These are phyloP conservation scores for Oreotragus oreotragus DNA, from an alignment of 2,113 vertebrate species.

Conservation along the genomic window DNA sequence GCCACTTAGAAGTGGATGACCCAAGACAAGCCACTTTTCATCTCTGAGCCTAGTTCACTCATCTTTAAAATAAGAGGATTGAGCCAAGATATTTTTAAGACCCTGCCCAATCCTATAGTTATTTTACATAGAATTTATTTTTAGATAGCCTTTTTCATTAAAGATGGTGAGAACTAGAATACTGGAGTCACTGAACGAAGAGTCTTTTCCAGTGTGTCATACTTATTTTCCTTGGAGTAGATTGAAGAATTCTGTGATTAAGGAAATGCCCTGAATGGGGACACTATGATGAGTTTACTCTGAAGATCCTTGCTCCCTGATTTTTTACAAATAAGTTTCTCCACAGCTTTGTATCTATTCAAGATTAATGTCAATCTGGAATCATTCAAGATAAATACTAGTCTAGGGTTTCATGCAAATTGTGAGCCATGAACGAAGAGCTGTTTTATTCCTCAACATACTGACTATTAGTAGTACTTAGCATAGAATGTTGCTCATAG, in stretches of 20 bases:
- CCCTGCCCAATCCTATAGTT: neutral
- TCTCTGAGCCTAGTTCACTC: neutral
- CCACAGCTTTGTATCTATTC: neutral
- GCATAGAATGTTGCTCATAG: neutral
- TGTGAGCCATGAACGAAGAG: neutral
- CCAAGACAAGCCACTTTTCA: neutral
- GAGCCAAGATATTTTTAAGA: neutral
- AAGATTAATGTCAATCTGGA: neutral
- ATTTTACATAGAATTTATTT: neutral
- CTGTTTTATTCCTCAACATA: neutral
- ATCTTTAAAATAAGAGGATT: neutral
- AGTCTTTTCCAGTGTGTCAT: neutral
- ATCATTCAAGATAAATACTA: neutral
- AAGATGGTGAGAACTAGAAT: neutral
- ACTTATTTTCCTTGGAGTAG: neutral
- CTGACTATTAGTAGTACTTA: neutral
- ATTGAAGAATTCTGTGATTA: neutral
- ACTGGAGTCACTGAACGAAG: neutral
- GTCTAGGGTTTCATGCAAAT: neutral
- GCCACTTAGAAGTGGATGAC: neutral
- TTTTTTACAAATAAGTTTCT: neutral
- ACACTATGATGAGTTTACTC: neutral
- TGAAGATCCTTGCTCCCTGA: neutral
- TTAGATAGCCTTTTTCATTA: neutral
- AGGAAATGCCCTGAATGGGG: neutral